phyloP scores from a whole-genome alignment of 2,113 vertebrate species.

The Thamnophis sirtalis region DNA sequence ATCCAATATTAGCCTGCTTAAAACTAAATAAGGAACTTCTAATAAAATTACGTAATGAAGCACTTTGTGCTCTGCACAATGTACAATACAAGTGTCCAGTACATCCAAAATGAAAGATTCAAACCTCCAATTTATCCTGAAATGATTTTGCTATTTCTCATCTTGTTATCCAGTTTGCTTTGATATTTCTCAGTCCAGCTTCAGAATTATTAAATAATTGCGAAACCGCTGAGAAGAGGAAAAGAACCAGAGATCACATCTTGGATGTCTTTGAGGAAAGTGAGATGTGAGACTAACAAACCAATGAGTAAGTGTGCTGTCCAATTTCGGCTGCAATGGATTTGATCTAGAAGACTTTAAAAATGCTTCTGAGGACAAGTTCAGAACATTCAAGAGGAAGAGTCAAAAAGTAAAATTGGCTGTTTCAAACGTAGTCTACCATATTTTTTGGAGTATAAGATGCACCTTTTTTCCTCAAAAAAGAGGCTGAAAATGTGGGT shows the following conservation, averaged over 20 bases:
- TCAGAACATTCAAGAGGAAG: background rate
- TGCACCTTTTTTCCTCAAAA: too few species aligned
- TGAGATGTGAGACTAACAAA: background rate
- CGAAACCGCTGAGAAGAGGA: background rate
- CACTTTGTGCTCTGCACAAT: background rate
- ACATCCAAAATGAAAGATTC: background rate
- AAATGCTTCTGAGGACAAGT: background rate
- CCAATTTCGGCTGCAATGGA: background rate
- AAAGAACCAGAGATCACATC: background rate
- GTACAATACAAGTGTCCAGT: background rate
- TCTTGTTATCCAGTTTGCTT: background rate
- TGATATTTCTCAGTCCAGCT: background rate
- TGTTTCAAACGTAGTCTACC: background rate
- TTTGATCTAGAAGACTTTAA: background rate
- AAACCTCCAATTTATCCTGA: background rate
- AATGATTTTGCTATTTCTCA: background rate
- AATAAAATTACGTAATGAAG: background rate
- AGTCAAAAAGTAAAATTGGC: background rate
- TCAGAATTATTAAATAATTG: background rate
- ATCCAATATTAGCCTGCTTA: background rate
- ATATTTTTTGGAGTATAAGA: too few species aligned
- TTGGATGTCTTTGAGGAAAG: background rate
- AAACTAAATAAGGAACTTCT: background rate
- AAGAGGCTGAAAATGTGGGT: too few species aligned
- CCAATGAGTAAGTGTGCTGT: background rate